Base-by-base conservation (phyloP, 2,888 invertebrate species). In the Nemapogon koenigi region DNA sequence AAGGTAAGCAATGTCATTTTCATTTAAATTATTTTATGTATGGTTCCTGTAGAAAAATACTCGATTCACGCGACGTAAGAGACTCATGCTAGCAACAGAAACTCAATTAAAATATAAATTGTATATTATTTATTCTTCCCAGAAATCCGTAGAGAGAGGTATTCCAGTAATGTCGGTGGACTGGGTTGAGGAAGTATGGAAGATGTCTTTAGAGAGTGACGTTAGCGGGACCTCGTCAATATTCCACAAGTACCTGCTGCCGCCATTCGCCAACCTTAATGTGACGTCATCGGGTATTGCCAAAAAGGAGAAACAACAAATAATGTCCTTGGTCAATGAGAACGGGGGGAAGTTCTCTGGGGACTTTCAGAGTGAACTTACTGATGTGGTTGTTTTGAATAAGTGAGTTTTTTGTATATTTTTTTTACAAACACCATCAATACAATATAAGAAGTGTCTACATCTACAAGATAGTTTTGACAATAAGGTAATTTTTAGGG, bases 171-270 rank as follows among this genome's bases (percentile, higher is more conserved):
- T 95, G 87, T 81, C 83, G 3, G 81, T 84, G 6, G 80, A 84
- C 11, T 97, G 96, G 95, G 78, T 97, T 0, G 75, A 86, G 22
- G 84, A 84, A 0, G 88, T 94, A 0, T 97, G 94, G 94, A 72
- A 87, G 10, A 73, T 79, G 2, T 89, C 90, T 37, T 73, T 86
- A 29, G 68, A 62, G 1, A 67, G 81, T 37, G 85, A 84, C 47
- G 64, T 90, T 0, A 72, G 71, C 31, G 90, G 87, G 1, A 72
- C 82, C 0, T 87, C 90, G 44, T 43, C 70, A 0, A 81, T 83
- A 37, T 94, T 93, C 53, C 56, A 82, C 11, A 60, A 66, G 35
- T 73, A 82, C 47, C 68, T 62, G 10, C 46, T 84, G 57, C 89
- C 89, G 0, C 75, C 89, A 0, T 94, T 97, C 60, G 83, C 87